Evolutionary conservation across 2,888 invertebrate genomes (phyloP).

Genomic region (Stenurella melanura): DNA sequence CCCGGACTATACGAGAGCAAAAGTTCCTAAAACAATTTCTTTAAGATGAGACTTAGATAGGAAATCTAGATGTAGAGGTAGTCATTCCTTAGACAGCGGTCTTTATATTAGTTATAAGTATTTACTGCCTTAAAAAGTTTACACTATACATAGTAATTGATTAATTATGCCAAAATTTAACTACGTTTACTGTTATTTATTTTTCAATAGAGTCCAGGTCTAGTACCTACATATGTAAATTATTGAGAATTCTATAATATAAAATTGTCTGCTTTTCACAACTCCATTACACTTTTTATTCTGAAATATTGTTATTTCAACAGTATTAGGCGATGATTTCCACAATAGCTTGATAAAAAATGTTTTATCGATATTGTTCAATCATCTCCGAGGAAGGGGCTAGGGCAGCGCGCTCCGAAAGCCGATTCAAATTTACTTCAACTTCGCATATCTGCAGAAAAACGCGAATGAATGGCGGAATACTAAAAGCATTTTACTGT

Average conservation of each 20-base stretch:
- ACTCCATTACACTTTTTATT: not conserved
- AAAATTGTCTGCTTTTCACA: not conserved
- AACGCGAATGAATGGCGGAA: not conserved
- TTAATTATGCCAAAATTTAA: too few species aligned
- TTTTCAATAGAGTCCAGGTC: too few species aligned
- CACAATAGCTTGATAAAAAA: slow-evolving; percentile 4
- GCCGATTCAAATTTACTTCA: slow-evolving; percentile 16
- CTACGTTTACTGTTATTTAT: too few species aligned
- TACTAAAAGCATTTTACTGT: slow-evolving; percentile 36
- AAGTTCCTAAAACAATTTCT: too few species aligned
- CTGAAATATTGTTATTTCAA: not conserved
- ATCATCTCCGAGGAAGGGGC: slow-evolving; percentile 13
- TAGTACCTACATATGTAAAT: too few species aligned
- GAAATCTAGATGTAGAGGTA: too few species aligned
- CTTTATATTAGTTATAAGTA: too few species aligned
- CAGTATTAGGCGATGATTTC: not conserved
- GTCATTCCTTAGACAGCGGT: too few species aligned
- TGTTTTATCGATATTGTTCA: slow-evolving; percentile 22
- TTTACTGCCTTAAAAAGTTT: too few species aligned
- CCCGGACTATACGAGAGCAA: too few species aligned
- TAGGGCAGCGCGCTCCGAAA: not conserved
- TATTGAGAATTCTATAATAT: not conserved
- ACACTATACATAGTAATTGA: too few species aligned
- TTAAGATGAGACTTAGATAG: too few species aligned
- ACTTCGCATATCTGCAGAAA: not conserved